Evolutionary conservation across 2,113 vertebrate genomes (phyloP).

Genomic region (pig (Sus scrofa)): T2T-Sscrofa CM000830.6:70449001-70449500

Average conservation of each 20-base stretch:
- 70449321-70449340: neutral
- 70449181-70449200: neutral
- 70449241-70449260: neutral
- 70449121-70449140: neutral
- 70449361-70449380: neutral
- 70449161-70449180: neutral
- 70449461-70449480: neutral
- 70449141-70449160: neutral
- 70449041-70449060: neutral
- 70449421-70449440: neutral
- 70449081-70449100: neutral
- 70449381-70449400: conserved; percentile 3
- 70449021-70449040: neutral
- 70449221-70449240: neutral
- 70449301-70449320: neutral
- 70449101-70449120: neutral
- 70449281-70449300: neutral
- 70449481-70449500: conserved; percentile 11
- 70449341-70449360: neutral
- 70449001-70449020: neutral
- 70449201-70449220: neutral
- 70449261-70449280: neutral
- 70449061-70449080: neutral
- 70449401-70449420: neutral
- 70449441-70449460: neutral